Evolutionary conservation across 2,113 vertebrate genomes (phyloP).

Genomic region (Oncorhynchus kisutch): DNA sequence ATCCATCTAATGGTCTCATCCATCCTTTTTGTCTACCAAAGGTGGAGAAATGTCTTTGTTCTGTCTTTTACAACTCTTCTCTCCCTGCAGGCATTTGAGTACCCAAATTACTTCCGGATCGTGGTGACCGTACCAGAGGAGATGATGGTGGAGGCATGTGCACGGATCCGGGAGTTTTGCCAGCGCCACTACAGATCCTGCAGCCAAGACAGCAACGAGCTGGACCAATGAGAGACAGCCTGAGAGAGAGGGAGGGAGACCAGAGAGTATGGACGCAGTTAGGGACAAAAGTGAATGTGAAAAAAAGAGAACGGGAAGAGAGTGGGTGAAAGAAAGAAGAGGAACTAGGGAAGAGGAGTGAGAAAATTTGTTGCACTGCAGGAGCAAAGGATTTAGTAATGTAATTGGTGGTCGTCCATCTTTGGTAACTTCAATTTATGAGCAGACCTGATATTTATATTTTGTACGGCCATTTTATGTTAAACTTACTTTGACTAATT

Average conservation of each 20-base stretch:
- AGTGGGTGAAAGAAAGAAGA: not conserved
- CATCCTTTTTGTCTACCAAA: not conserved
- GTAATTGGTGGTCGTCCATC: slow-evolving; percentile 10
- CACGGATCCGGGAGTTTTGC: slow-evolving; percentile 90
- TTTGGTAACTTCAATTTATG: slow-evolving; percentile 28
- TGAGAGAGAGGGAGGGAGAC: no score
- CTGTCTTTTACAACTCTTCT: not conserved
- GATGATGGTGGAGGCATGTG: slow-evolving; percentile 91
- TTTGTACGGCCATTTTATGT: slow-evolving; percentile 57
- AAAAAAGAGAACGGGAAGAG: not conserved
- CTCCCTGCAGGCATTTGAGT: slow-evolving; percentile 88
- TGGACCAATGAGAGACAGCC: slow-evolving; percentile 55
- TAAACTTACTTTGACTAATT: slow-evolving; percentile 40
- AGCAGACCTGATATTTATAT: slow-evolving; percentile 63
- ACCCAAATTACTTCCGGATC: slow-evolving; percentile 90
- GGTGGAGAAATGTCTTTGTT: no score
- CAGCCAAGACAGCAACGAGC: slow-evolving; percentile 58
- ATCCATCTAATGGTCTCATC: slow-evolving; percentile 31
- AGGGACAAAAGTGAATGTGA: no score
- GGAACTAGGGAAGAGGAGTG: not conserved
- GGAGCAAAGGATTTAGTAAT: not conserved
- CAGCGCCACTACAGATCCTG: slow-evolving; percentile 76
- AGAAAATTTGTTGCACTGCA: not conserved
- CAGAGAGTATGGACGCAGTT: not conserved
- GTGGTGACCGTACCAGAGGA: slow-evolving; percentile 89